A percentile compares a stretch with the other conserved stretches of the same genome.
Conservation (phyloP, 2,113 vertebrate species). For the Macrotis lagotis region DNA sequence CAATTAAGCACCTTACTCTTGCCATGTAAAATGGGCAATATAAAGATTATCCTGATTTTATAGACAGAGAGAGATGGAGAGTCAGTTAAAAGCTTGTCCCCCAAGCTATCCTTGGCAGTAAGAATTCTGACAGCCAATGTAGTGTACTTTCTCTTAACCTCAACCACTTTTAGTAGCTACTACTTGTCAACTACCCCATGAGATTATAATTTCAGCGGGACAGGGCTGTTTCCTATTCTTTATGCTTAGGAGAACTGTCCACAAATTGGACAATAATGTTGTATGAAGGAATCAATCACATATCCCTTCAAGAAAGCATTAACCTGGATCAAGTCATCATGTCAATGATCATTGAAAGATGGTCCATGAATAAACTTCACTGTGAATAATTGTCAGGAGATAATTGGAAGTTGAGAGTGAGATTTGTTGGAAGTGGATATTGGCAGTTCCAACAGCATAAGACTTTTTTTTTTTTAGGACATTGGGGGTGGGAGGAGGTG, state of each 20-base stretch:
- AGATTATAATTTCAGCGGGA: neutral
- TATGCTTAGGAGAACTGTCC: neutral
- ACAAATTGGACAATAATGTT: neutral
- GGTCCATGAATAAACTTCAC: neutral
- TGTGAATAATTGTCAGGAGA: neutral
- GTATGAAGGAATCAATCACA: neutral
- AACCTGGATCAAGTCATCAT: neutral
- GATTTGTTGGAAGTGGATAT: neutral
- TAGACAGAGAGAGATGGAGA: neutral
- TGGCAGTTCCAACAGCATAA: constrained; percentile 19
- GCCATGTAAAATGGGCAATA: neutral
- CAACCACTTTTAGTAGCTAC: neutral
- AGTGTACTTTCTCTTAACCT: neutral
- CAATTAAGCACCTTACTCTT: neutral
- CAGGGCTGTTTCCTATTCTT: neutral
- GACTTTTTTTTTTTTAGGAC: constrained; percentile 18
- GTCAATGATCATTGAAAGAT: neutral
- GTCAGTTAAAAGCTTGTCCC: neutral
- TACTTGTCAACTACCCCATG: neutral
- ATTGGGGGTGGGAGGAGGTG: neutral
- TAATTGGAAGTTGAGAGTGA: neutral
- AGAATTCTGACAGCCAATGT: neutral
- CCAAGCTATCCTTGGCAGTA: neutral
- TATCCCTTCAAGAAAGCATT: neutral
- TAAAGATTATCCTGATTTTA: neutral